Evolutionary conservation across 2,113 vertebrate species (phyloP), one percentile per base, ranked within the genome.

Genomic region (Triplophysa tibetana): DNA sequence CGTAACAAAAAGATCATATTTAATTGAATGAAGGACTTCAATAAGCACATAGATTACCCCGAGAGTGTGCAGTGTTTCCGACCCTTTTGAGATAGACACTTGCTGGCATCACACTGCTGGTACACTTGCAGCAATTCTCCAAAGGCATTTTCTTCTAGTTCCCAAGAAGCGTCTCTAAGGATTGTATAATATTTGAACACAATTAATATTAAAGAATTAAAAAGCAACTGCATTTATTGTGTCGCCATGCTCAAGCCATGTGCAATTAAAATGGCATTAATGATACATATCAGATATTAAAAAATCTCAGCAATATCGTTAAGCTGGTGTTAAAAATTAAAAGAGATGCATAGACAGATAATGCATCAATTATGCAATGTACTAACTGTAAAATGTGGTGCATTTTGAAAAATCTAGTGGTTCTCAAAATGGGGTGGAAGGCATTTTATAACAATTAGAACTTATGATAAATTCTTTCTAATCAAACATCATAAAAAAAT

Each of bases 161-260:
- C 98, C 98, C 98, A 99, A 16, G 98, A 98, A 0, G 98, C 98
- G 93, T 99, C 98, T 89, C 98, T 99, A 84, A 77, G 88, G 50
- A 56, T 23, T 38, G 33, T 23, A 61, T 13, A 33, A 48, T n/a
- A 17, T 29, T 17, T 16, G 0, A 65, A 19, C 29, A 21, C 38
- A 58, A 14, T 38, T 72, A 56, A 11, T 38, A 56, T 33, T 56
- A 29, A 17, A n/a, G 10, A 13, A 29, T 38, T 38, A 50, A 11
- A 14, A 23, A 1, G 21, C 43, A 67, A 14, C 23, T 67, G 10
- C 41, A 67, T 67, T 67, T 3, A 48, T 48, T 33, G 41, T 68
- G 6, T 48, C 23, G n/a, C 11, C 17, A 67, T 43, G 38, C 11
- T 12, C 23, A 66, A 66, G 33, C 38, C 3, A 64, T 50, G 62